Conservation (phyloP, 2,888 invertebrate species). For the Pterostichus niger region DNA sequence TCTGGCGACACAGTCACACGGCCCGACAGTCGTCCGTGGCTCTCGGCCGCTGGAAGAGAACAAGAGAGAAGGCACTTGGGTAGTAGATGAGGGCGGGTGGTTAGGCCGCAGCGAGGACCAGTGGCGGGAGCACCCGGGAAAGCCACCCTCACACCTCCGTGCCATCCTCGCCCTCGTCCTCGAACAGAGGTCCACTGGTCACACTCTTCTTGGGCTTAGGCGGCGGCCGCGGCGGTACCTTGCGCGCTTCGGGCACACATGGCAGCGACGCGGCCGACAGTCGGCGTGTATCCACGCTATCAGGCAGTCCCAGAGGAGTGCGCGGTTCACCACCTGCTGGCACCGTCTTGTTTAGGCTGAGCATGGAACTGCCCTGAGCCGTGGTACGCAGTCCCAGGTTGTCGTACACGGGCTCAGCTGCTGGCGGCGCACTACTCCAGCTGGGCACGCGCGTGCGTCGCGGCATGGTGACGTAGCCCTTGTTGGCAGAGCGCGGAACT, state of each 20-base stretch:
- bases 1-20: not conserved
- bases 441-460: slow-evolving; percentile 91
- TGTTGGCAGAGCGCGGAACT: slow-evolving; percentile 81
- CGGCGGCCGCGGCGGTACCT: slow-evolving; percentile 89
- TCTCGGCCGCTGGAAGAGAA: slow-evolving; percentile 52
- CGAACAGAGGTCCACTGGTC: slow-evolving; percentile 87
- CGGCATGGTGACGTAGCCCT: slow-evolving; percentile 92
- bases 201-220: slow-evolving; percentile 90
- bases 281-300: slow-evolving; percentile 14
- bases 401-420: slow-evolving; percentile 90
- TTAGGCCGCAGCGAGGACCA: slow-evolving; percentile 63
- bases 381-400: slow-evolving; percentile 91
- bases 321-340: not conserved
- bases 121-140: slow-evolving; percentile 74
- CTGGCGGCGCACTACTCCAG: slow-evolving; percentile 85
- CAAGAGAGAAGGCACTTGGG: slow-evolving; percentile 61
- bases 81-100: slow-evolving; percentile 35
- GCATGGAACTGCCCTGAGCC: slow-evolving; percentile 90
- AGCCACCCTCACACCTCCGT: slow-evolving; percentile 88
- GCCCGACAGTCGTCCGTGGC: not conserved
- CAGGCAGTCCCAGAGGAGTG: not conserved
- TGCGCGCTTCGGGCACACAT: slow-evolving; percentile 57
- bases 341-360: slow-evolving; percentile 86
- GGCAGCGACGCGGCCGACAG: slow-evolving; percentile 56
- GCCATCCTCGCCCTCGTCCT: slow-evolving; percentile 93